Evolutionary conservation across 2,797 vertebrate species (phyloP).

Genomic region (Gambelia wislizenii): DNA sequence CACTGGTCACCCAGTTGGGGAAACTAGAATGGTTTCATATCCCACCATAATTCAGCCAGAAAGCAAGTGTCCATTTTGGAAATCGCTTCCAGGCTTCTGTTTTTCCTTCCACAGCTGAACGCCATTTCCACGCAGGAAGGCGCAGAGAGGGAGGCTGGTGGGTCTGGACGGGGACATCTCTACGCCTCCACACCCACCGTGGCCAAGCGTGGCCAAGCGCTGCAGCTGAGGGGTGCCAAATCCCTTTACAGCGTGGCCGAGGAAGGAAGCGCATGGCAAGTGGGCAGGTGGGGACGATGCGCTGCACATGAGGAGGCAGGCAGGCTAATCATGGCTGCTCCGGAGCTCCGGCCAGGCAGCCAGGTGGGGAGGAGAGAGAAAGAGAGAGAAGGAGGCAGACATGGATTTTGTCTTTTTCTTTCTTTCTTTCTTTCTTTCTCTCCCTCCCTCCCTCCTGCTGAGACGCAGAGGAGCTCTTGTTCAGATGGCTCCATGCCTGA

Average conservation of each 20-base stretch:
- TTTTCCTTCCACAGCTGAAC: too few relatives aligned
- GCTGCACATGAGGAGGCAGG: conserved; percentile 28
- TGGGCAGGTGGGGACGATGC: conserved; percentile 16
- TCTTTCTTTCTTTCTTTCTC: conserved; percentile 33
- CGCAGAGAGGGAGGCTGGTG: too few relatives aligned
- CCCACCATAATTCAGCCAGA: too few relatives aligned
- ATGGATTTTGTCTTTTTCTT: conserved; percentile 66
- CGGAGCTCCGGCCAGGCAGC: not conserved
- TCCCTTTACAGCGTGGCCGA: not conserved
- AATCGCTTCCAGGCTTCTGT: too few relatives aligned
- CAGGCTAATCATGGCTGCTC: conserved; percentile 74
- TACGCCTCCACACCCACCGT: too few relatives aligned
- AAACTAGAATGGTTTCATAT: too few relatives aligned
- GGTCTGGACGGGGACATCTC: too few relatives aligned
- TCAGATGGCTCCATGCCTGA: not conserved
- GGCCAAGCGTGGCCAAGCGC: not conserved
- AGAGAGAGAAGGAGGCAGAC: not conserved
- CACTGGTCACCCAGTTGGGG: too few relatives aligned
- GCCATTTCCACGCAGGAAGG: too few relatives aligned
- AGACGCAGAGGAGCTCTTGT: conserved; percentile 39
- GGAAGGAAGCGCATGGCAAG: conserved; percentile 30
- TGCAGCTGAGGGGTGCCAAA: conserved; percentile 33
- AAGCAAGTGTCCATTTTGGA: too few relatives aligned
- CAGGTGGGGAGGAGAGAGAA: not conserved
- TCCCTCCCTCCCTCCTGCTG: conserved; percentile 49